phyloP scores from a whole-genome alignment of 2,113 vertebrate species.

The Sylvia atricapilla region DNA sequence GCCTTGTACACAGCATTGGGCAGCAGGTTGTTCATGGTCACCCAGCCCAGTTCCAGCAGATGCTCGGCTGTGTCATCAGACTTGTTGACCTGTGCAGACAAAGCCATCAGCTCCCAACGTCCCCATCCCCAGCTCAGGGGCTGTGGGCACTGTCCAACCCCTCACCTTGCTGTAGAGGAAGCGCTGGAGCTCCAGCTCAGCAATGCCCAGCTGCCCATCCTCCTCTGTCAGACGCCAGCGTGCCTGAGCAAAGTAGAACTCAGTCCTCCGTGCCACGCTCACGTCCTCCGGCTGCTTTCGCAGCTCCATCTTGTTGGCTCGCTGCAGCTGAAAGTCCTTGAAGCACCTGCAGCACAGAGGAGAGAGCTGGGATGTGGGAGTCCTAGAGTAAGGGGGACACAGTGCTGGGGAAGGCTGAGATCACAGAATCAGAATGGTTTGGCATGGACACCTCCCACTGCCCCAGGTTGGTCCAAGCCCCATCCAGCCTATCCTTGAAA shows the following conservation, averaged over 20 bases:
- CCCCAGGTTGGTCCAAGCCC: background rate
- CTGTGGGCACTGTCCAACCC: background rate
- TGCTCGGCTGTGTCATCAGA: conserved; percentile 98
- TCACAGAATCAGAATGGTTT: background rate
- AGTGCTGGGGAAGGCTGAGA: background rate
- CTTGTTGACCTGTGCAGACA: conserved; percentile 86
- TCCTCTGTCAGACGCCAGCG: conserved; percentile 97
- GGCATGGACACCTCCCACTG: background rate
- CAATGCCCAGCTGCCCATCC: conserved; percentile 96
- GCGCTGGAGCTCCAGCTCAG: conserved; percentile 93
- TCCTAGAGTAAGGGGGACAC: background rate
- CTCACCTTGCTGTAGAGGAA: conserved; percentile 98
- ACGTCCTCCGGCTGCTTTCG: conserved; percentile 93
- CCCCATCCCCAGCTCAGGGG: background rate
- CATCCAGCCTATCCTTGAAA: background rate
- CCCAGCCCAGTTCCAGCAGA: conserved; percentile 95
- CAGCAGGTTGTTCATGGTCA: conserved; percentile 97
- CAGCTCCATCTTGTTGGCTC: conserved; percentile 95
- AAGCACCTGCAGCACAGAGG: conserved; percentile 82
- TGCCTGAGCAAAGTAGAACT: conserved; percentile 96
- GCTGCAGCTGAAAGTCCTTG: conserved; percentile 96
- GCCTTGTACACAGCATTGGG: conserved; percentile 96
- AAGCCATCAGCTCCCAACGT: background rate
- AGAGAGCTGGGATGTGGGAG: background rate
- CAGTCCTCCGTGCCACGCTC: conserved; percentile 89